phyloP scores from a whole-genome alignment of 2,797 vertebrate species.

The Sternarchorhynchus goeldii region DNA sequence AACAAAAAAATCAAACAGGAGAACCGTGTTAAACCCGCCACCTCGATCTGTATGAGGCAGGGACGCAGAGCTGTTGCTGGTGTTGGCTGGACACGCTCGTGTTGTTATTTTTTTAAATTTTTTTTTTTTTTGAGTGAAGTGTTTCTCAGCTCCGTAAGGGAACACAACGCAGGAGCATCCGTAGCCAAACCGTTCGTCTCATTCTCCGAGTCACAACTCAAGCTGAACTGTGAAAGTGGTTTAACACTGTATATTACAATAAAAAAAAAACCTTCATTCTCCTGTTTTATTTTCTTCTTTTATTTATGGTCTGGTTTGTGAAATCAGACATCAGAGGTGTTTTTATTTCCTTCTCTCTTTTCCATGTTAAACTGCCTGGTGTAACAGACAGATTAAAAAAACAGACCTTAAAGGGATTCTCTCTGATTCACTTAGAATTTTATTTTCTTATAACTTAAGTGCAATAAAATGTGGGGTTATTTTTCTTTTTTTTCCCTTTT shows the following conservation, averaged over 20 bases:
- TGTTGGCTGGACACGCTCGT: constrained; percentile 39
- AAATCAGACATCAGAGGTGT: constrained; percentile 98
- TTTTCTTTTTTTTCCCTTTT: constrained; percentile 69
- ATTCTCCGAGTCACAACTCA: constrained; percentile 97
- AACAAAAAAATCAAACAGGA: constrained; percentile 35
- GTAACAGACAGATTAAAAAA: constrained; percentile 88
- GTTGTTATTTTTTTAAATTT: background rate
- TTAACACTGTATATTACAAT: constrained; percentile 99
- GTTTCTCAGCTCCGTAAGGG: constrained; percentile 72
- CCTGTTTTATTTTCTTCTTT: constrained; percentile 77
- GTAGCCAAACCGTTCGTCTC: constrained; percentile 89
- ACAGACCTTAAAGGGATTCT: constrained; percentile 99
- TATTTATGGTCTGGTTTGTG: constrained; percentile 99
- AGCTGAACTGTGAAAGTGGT: constrained; percentile 99
- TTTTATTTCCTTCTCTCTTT: constrained; percentile 88
- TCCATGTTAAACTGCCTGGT: constrained; percentile 97
- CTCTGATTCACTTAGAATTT: constrained; percentile 99
- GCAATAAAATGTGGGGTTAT: constrained; percentile 98
- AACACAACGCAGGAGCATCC: constrained; percentile 71
- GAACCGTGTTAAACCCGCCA: no score
- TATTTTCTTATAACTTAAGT: constrained; percentile 99
- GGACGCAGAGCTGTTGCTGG: background rate
- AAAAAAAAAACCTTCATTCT: constrained; percentile 82
- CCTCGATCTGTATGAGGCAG: background rate
- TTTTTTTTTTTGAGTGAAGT: constrained; percentile 65